Base-by-base conservation (phyloP, 2,113 vertebrate species). In the Coptodon bakossiorum region DNA sequence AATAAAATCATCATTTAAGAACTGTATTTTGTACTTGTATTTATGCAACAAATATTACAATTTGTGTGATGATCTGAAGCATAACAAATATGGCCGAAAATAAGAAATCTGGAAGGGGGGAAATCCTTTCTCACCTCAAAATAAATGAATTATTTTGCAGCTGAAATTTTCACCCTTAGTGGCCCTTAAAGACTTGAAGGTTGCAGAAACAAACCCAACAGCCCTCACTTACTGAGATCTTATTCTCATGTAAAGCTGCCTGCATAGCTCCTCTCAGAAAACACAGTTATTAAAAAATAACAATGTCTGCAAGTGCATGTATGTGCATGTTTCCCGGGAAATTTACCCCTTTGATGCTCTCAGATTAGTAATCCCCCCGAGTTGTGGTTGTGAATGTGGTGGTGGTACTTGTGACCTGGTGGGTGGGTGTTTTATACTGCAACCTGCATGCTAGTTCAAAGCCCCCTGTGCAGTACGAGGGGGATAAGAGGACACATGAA, bases 371-470 rank as follows among this genome's bases (percentile, higher is more conserved):
- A 87, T 89, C 83, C 85, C 86, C 66, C 22, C 5, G 82, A 92
- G 88, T 88, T 87, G 86, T 40, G 82, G 79, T 22, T 11, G 57
- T 53, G 73, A 87, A 80, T 19, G 68, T 27, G 48, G 83, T 78
- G 61, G 86, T 59, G 86, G 94, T 81, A 93, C 89, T 93, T 92
- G 88, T 87, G 88, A 86, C 79, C 24, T 52, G 52, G 81, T 53
- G 59, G 50, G 78, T 81, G 88, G 81, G 78, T 89, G 83, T 85
- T 90, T 91, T 80, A 83, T 86, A 53, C 83, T 86, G 73, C 82
- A 90, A 91, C 95, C 95, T 93, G 95, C 95, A 95, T 96, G 93
- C 24, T 80, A 90, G 92, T 96, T 97, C 95, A 97, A 96, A 96
- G 96, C 83, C 81, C 63, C 91, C 61, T 14, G 82, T 83, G 61